Evolutionary conservation across 2,113 vertebrate species (phyloP).

Genomic region (Hucho hucho): DNA sequence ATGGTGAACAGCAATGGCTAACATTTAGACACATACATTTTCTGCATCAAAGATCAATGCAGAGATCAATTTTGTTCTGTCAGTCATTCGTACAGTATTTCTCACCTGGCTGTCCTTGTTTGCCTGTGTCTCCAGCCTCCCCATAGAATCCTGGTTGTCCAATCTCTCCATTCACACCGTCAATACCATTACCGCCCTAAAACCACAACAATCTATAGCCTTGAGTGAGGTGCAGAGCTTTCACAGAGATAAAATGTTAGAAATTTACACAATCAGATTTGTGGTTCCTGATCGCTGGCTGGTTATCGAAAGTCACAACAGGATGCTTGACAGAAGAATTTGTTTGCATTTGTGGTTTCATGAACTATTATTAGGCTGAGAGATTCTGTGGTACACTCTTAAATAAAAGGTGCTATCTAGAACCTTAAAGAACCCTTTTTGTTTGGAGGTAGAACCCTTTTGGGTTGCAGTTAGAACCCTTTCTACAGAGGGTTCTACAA

Average conservation of each 20-base stretch:
- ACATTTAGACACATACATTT: too few relatives aligned
- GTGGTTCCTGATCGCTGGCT: background rate
- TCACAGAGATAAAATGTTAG: conserved; percentile 4
- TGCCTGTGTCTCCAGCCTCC: conserved; percentile 72
- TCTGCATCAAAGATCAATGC: background rate
- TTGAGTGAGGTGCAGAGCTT: too few relatives aligned
- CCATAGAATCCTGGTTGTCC: conserved; percentile 74
- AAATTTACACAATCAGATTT: conserved; percentile 16
- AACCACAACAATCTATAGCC: conserved; percentile 22
- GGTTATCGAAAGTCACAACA: conserved; percentile 26
- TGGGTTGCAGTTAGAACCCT: too few relatives aligned
- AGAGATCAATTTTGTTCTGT: background rate
- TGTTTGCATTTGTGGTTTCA: conserved; percentile 41
- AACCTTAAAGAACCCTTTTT: too few relatives aligned
- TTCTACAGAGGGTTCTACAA: too few relatives aligned
- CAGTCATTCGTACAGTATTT: background rate
- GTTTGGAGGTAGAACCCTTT: too few relatives aligned
- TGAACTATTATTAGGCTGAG: conserved; percentile 55
- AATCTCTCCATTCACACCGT: conserved; percentile 69
- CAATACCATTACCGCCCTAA: conserved; percentile 72
- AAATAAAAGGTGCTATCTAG: too few relatives aligned
- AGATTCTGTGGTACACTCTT: conserved; percentile 24
- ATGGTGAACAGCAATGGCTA: too few relatives aligned
- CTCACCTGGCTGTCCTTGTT: conserved; percentile 67
- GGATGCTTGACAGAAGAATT: conserved; percentile 32